These are phyloP conservation scores for Halocaridina rubra DNA, from an alignment of 2,888 invertebrate species.

Conservation along the genomic window DNA sequence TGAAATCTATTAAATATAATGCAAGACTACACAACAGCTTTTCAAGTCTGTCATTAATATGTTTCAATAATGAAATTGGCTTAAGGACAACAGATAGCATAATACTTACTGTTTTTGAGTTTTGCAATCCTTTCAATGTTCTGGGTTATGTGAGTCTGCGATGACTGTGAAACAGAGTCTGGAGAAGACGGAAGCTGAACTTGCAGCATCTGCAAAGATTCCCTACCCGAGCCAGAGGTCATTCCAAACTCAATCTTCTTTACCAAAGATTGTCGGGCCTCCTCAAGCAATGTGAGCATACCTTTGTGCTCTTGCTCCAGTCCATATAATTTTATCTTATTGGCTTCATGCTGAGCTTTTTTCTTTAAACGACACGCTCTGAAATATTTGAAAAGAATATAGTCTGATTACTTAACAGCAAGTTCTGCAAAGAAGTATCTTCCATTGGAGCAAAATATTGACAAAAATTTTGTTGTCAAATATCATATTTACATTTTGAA, in stretches of 20 bases:
- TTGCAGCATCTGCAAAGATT: conserved; percentile 65
- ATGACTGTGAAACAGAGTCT: background rate
- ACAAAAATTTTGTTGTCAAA: too few relatives aligned
- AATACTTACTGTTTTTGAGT: conserved; percentile 75
- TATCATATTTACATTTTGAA: too few relatives aligned
- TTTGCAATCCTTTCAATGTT: conserved; percentile 36
- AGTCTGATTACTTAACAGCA: too few relatives aligned
- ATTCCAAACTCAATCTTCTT: conserved; percentile 44
- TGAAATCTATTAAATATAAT: too few relatives aligned
- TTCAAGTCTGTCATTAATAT: too few relatives aligned
- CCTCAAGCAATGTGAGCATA: conserved; percentile 28
- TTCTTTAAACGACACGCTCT: conserved; percentile 96
- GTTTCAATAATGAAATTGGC: too few relatives aligned
- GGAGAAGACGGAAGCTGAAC: background rate
- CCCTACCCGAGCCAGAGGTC: conserved; percentile 73
- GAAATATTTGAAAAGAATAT: conserved; percentile 61
- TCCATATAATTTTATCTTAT: conserved; percentile 94
- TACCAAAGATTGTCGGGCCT: conserved; percentile 7
- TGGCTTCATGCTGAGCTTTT: conserved; percentile 98
- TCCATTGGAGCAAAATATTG: too few relatives aligned
- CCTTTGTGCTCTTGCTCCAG: conserved; percentile 88
- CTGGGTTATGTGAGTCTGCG: conserved; percentile 4
- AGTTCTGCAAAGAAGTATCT: too few relatives aligned
- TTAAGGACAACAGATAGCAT: background rate
- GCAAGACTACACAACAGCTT: too few relatives aligned